Evolutionary conservation across 2,113 vertebrate genomes (phyloP).

Genomic region (Coryphaenoides rupestris): DNA sequence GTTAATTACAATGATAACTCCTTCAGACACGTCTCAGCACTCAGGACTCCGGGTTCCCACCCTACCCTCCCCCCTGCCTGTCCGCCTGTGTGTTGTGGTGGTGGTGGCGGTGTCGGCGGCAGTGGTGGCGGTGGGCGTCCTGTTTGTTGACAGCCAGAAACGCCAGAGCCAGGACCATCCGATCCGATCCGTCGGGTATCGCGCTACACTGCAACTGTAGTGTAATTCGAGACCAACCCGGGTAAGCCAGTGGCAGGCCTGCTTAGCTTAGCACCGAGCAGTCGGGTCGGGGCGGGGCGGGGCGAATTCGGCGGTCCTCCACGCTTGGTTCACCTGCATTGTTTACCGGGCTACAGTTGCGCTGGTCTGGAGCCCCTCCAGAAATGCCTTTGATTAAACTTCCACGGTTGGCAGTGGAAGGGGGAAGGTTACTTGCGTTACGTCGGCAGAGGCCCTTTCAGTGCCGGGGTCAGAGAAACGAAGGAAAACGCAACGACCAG

Average conservation of each 20-base stretch:
- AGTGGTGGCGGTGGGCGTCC: no score
- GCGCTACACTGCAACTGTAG: conserved; percentile 39
- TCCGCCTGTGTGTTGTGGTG: background rate
- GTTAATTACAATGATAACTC: no score
- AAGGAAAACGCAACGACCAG: no score
- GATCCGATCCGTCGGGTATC: conserved; percentile 43
- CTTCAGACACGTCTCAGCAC: no score
- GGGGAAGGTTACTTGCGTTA: no score
- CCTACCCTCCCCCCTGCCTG: no score
- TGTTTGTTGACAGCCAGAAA: conserved; percentile 14
- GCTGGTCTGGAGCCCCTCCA: background rate
- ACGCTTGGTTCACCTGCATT: conserved; percentile 30
- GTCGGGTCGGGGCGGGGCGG: no score
- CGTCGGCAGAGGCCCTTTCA: no score
- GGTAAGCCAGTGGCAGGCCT: background rate
- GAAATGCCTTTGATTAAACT: conserved; percentile 8
- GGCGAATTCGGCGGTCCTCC: conserved; percentile 9
- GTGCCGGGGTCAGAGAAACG: no score
- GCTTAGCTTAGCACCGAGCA: background rate
- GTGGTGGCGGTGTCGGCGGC: no score
- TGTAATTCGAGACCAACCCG: conserved; percentile 58
- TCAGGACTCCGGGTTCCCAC: no score
- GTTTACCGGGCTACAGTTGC: conserved; percentile 19
- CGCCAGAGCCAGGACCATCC: conserved; percentile 38
- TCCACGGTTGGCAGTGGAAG: no score